Conservation (phyloP, 2,797 vertebrate genomes). For the Pogoniulus pusillus region DNA sequence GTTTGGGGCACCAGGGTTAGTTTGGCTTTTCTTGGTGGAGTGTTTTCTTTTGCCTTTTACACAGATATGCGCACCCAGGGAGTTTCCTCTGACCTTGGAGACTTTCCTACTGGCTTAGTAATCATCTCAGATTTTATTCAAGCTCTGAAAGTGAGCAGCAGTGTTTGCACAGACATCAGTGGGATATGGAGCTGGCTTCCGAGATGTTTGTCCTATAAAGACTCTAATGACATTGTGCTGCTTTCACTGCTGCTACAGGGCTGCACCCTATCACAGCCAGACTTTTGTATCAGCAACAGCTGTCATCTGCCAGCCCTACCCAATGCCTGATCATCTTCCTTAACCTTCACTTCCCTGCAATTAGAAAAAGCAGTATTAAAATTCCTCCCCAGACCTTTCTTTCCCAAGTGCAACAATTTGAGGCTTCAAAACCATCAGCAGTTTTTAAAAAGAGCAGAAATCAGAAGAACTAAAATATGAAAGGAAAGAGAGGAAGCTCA, state of each 20-base stretch:
- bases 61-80: neutral
- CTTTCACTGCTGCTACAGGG: slow-evolving; percentile 1
- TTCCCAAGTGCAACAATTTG: neutral
- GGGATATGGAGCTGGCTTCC: neutral
- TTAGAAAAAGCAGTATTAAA: neutral
- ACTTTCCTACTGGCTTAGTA: neutral
- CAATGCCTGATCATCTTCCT: neutral
- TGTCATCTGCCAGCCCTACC: neutral
- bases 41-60: neutral
- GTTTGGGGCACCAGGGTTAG: neutral
- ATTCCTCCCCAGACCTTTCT: neutral
- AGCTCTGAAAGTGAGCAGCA: slow-evolving; percentile 17
- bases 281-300: neutral
- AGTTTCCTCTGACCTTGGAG: slow-evolving; percentile 38
- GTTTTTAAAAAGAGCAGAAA: neutral
- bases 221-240: slow-evolving; percentile 13
- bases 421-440: neutral
- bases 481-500: neutral
- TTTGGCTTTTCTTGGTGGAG: neutral
- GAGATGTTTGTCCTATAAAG: slow-evolving; percentile 35
- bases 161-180: slow-evolving; percentile 29
- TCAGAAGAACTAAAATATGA: neutral
- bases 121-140: slow-evolving; percentile 1
- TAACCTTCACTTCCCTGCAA: slow-evolving; percentile 17
- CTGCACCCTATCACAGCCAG: neutral